A percentile compares a stretch with the other conserved stretches of the same genome.
These are phyloP conservation scores for Rotaria sp. DNA, from an alignment of 2,888 invertebrate species.

Conservation along the genomic window DNA sequence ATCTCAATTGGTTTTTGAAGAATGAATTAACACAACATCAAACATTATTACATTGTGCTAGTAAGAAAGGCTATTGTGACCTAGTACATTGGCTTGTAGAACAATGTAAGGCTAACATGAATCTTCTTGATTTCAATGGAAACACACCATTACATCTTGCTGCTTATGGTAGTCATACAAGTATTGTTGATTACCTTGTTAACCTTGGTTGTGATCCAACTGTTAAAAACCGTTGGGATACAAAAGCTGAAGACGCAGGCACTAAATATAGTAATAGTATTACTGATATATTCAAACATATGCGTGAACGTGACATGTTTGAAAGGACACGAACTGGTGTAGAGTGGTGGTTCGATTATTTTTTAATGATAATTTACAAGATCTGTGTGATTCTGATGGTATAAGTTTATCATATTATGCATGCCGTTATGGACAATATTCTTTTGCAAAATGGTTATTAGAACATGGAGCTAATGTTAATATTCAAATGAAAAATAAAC, in stretches of 20 bases:
- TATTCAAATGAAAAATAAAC: background rate
- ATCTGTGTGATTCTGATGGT: background rate
- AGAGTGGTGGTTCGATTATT: background rate
- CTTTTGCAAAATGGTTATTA: too few species aligned
- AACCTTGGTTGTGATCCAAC: constrained; percentile 31
- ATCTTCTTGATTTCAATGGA: background rate
- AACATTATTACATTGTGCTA: background rate
- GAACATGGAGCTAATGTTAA: background rate
- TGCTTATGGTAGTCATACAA: constrained; percentile 53
- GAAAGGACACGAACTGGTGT: background rate
- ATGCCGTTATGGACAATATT: background rate
- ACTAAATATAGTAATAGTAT: background rate
- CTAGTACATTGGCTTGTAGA: background rate
- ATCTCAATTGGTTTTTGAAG: background rate
- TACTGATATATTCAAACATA: background rate
- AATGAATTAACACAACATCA: background rate
- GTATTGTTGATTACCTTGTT: constrained; percentile 50
- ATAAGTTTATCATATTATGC: background rate
- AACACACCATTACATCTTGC: constrained; percentile 51
- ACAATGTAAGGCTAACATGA: background rate
- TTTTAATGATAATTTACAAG: background rate
- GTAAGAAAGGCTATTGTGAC: background rate
- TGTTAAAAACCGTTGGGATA: background rate
- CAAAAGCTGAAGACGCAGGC: background rate
- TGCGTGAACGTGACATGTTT: background rate